Conservation (phyloP, 1,140 invertebrate species). For the Tetramorium simillimum region DNA sequence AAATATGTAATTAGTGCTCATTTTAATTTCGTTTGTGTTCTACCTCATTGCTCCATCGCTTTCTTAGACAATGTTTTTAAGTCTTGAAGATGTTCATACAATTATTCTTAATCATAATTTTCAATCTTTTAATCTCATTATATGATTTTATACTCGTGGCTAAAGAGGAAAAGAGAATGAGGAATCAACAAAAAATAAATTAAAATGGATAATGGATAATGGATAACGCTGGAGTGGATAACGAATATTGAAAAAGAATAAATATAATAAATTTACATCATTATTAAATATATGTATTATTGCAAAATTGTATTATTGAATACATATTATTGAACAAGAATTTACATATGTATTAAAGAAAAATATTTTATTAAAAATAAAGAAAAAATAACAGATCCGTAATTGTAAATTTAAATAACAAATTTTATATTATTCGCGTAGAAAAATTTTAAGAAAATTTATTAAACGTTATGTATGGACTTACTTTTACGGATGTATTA, state of each 20-base stretch:
- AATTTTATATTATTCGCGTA: neutral
- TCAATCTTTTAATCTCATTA: neutral
- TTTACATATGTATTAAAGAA: neutral
- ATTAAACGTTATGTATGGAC: neutral
- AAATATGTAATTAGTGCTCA: too few species aligned
- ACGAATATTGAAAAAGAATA: neutral
- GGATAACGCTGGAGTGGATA: neutral
- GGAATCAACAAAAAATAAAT: neutral
- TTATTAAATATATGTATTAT: constrained; percentile 11
- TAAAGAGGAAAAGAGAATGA: neutral
- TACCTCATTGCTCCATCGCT: too few species aligned
- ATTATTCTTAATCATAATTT: neutral
- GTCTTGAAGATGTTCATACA: neutral
- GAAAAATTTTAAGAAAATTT: neutral
- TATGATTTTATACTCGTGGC: neutral
- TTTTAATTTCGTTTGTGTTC: too few species aligned
- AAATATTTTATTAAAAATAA: neutral
- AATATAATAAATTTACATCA: neutral
- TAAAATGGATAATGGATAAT: neutral
- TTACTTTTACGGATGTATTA: constrained; percentile 83
- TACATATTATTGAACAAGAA: neutral
- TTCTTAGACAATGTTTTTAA: neutral
- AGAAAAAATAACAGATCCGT: neutral
- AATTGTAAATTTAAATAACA: neutral
- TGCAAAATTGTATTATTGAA: too few species aligned